Base-by-base conservation (phyloP, 2,888 invertebrate species). In the Xestobium rufovillosum region DNA sequence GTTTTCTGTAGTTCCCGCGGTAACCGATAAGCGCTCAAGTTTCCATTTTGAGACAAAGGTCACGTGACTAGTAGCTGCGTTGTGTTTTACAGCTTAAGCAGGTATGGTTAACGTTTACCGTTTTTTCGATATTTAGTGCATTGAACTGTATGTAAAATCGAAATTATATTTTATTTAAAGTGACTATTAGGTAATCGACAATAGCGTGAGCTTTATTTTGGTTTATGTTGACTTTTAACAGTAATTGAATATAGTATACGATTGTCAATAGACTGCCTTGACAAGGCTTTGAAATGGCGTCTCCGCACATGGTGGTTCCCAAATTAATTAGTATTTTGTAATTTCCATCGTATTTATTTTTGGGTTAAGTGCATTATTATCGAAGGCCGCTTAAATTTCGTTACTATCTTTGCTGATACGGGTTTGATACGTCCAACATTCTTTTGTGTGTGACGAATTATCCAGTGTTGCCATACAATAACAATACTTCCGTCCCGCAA, bases 251-350 rank as follows among this genome's bases (percentile, higher is more conserved):
- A 36, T 27, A 9, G 17, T 16, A 31, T 25, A n/a, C n/a, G 49
- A 54, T 55, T 75, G 75, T 74, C 75, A 75, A 69, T 72, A 71
- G 69, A 70, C 69, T 70, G 70, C 70, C 71, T 73, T 72, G 72
- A 69, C 73, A 73, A 74, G 72, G 70, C 71, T 71, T 72, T 72
- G 73, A 76, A 78, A 79, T 79, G 79, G 79, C 79, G 78, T 78
- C 78, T 72, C 70, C 66, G 76, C 78, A 78, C 78, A 78, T 78
- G 70, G 78, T 73, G 71, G 53, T 55, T 45, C 48, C 45, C 45
- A 46, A 50, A 43, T 49, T 48, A 28, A 30, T 47, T 44, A 43
- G 45, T 44, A 34, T 32, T 40, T n/a, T n/a, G n/a, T n/a, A n/a
- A n/a, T n/a, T n/a, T 14, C 42, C 34, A 33, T 30, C 19, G 23